Evolutionary conservation across 1,140 invertebrate species (phyloP).

Genomic region (Lucilia cuprina): DNA sequence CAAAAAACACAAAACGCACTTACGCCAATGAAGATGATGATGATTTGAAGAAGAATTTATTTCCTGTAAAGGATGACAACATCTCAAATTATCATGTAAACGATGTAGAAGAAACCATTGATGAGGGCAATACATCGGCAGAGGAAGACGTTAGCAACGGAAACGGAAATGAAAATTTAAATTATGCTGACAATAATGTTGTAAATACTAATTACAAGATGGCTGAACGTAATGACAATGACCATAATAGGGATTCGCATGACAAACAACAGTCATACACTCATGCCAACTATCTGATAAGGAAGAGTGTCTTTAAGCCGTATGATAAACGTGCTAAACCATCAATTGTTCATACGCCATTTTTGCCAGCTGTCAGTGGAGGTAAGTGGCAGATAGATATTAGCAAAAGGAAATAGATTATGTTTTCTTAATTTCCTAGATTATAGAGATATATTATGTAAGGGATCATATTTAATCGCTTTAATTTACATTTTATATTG

Average conservation of each 20-base stretch:
- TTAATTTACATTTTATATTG: no score
- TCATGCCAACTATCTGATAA: background rate
- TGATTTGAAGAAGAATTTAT: background rate
- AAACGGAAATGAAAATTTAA: constrained; percentile 32
- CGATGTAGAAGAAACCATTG: background rate
- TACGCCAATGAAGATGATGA: background rate
- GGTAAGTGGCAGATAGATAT: background rate
- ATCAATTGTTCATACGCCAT: background rate
- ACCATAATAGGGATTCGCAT: background rate
- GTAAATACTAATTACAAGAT: background rate
- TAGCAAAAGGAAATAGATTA: background rate
- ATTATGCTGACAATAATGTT: constrained; percentile 21
- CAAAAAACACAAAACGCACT: background rate
- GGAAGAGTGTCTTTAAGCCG: background rate
- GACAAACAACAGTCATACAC: background rate
- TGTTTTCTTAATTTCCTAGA: no score
- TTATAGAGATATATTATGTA: no score
- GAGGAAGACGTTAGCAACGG: background rate
- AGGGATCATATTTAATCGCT: no score
- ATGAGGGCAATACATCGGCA: background rate
- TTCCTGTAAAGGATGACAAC: background rate
- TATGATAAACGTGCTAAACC: constrained; percentile 8
- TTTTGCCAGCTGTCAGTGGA: constrained; percentile 29
- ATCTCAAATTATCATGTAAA: background rate
- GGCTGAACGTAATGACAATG: background rate